Base-by-base conservation (phyloP, 2,797 vertebrate species). In the Cynodonichthys magdalenae region DNA sequence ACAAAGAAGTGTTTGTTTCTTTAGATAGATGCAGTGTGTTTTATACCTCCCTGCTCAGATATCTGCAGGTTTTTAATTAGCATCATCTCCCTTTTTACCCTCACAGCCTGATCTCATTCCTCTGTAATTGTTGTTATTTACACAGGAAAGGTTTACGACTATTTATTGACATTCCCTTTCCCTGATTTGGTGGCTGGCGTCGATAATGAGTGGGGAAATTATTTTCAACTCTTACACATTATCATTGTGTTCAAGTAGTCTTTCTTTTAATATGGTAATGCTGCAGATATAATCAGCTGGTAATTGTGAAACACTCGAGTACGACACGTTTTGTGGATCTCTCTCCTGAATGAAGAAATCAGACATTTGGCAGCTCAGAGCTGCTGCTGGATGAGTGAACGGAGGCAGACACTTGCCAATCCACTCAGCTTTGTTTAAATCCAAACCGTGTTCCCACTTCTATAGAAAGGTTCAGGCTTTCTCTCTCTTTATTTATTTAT, bases 251-350 rank as follows among this genome's bases (percentile, higher is more conserved):
- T 89, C 81, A 83, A 91, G 89, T 87, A 83, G 80, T 83, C 90
- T 87, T 85, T 83, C 90, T 90, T 92, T 92, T 90, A 90, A 90
- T 91, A 92, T 92, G 90, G 83, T 90, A 93, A 92, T 92, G 81
- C 60, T 0, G 81, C 85, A 81, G 89, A 92, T 90, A 85, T 84
- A 76, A 91, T 89, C 86, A 86, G 81, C 76, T 84, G 80, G 86
- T 91, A 91, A 91, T 92, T 92, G 89, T 90, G 56, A 89, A 88
- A 88, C 90, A 89, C 90, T 85, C 46, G 83, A 90, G 87, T 88
- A 78, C 77, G 72, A 87, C 89, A 80, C 84, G 68, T 84, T 89
- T 75, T 56, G 66, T 20, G 79, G 75, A 77, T 5, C 73, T 79
- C 77, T 58, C 73, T 58, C 70, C 79, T 71, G 84, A 85, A 84